A percentile compares a stretch with the other conserved stretches of the same genome.
phyloP scores from a whole-genome alignment of 2,113 vertebrate species.

The Antidorcas marsupialis region DNA sequence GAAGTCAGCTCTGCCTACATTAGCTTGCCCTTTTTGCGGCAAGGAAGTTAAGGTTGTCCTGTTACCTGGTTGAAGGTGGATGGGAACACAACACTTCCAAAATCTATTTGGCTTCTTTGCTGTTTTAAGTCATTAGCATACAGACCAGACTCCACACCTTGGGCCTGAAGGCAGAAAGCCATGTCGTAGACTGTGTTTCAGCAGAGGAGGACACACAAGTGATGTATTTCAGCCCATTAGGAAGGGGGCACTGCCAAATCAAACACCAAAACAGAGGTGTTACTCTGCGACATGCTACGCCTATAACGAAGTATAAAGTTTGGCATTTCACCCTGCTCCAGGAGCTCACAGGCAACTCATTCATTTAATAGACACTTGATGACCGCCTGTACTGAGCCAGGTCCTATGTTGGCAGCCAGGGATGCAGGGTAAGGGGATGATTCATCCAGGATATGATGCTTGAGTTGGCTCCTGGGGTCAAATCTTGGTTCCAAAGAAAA shows the following conservation, averaged over 20 bases:
- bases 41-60: not conserved
- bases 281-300: not conserved
- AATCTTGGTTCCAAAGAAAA: conserved; percentile 26
- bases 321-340: not conserved
- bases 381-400: not conserved
- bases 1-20: not conserved
- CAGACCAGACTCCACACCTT: not conserved
- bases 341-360: not conserved
- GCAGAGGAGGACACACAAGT: not conserved
- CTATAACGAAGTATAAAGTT: not conserved
- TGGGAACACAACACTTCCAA: not conserved
- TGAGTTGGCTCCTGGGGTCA: not conserved
- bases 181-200: not conserved
- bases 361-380: not conserved
- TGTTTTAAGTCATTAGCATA: not conserved
- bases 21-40: not conserved
- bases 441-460: not conserved
- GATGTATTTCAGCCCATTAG: not conserved
- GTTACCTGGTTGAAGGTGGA: not conserved
- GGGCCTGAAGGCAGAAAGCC: not conserved
- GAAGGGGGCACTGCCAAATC: conserved; percentile 17
- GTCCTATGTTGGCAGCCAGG: not conserved
- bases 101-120: not conserved
- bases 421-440: not conserved
- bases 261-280: not conserved